These are phyloP conservation scores for Archegozetes longisetosus DNA, from an alignment of 1,140 invertebrate genomes.

Conservation along the genomic window DNA sequence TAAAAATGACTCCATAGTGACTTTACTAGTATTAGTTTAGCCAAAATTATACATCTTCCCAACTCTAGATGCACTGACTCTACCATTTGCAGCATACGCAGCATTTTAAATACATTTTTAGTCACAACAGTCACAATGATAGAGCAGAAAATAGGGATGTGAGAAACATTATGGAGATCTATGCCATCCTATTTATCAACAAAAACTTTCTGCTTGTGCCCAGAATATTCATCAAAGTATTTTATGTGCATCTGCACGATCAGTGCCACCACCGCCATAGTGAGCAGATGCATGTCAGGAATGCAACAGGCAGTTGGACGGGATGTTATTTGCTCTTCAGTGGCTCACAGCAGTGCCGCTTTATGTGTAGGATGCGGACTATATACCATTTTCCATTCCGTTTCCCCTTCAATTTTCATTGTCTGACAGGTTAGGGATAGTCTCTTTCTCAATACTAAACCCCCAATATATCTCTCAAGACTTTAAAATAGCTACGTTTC, in stretches of 20 bases:
- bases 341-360: not conserved
- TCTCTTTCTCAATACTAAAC: not conserved
- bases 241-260: not conserved
- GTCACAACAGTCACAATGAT: no score
- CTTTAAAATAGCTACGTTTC: not conserved
- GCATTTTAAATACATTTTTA: no score
- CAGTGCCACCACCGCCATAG: not conserved
- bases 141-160: no score
- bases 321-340: not conserved
- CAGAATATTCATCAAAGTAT: not conserved
- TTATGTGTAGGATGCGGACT: not conserved
- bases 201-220: not conserved
- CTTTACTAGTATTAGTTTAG: no score
- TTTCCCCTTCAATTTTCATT: not conserved
- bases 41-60: no score
- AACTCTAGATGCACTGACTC: no score
- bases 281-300: not conserved
- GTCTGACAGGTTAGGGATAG: not conserved
- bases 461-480: not conserved
- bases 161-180: no score
- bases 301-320: not conserved
- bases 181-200: no score
- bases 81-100: no score
- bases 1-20: no score
- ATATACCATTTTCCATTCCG: not conserved